Conservation (phyloP, 2,797 vertebrate genomes). For the Peromyscus melanophrys region DNA sequence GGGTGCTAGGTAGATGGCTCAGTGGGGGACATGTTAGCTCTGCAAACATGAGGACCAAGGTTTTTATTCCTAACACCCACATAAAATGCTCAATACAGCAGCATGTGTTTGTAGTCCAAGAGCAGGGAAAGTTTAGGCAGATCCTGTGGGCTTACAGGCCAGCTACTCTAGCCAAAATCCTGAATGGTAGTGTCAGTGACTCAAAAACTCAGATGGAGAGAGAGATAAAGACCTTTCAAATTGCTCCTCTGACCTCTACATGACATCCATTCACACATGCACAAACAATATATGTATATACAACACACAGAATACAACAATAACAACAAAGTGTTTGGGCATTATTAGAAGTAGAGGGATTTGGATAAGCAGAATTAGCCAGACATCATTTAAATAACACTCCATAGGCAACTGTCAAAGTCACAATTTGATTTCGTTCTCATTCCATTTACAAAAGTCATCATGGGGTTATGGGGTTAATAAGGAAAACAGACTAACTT, state of each 20-base stretch:
- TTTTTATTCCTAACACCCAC: not conserved
- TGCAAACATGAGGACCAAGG: not conserved
- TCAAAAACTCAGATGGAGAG: not conserved
- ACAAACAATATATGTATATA: too few species aligned
- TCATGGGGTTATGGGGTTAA: not conserved
- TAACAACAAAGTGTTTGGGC: not conserved
- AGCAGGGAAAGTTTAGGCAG: not conserved
- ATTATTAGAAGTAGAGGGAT: not conserved
- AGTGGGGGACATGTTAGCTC: not conserved
- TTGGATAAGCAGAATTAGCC: not conserved
- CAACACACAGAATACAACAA: not conserved
- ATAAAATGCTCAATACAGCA: not conserved
- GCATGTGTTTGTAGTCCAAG: not conserved
- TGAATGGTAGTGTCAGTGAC: not conserved
- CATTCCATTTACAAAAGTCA: constrained; percentile 49
- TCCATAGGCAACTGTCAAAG: not conserved
- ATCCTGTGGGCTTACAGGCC: not conserved
- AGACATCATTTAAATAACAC: not conserved
- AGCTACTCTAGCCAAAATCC: not conserved
- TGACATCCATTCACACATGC: not conserved
- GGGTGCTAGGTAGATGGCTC: not conserved
- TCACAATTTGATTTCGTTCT: constrained; percentile 47
- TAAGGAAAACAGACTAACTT: constrained; percentile 19
- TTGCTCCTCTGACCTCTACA: not conserved
- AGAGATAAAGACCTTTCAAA: not conserved